phyloP scores from a whole-genome alignment of 2,797 vertebrate genomes.

The Aplochiton taeniatus region DNA sequence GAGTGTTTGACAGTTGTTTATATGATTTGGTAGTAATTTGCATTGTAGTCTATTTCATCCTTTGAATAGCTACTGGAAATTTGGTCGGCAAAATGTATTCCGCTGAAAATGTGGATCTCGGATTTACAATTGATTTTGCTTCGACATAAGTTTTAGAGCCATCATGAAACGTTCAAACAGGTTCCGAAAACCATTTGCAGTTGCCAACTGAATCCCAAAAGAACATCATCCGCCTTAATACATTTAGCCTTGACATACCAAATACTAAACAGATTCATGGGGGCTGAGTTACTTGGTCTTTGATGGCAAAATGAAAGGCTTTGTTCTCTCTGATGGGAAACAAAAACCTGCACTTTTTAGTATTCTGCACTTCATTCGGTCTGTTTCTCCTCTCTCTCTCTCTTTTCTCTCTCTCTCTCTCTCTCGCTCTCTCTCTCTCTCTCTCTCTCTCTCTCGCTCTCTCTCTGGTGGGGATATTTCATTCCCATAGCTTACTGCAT shows the following conservation, averaged over 20 bases:
- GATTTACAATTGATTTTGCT: too few species aligned
- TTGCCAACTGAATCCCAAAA: too few species aligned
- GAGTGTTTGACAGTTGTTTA: too few species aligned
- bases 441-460: conserved; percentile 5
- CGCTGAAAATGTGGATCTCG: too few species aligned
- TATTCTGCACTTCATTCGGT: conserved; percentile 36
- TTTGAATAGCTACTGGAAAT: too few species aligned
- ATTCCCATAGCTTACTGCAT: background rate
- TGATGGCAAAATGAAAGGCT: conserved; percentile 16
- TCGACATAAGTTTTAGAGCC: too few species aligned
- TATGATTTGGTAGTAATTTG: too few species aligned
- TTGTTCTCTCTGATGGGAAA: conserved; percentile 21
- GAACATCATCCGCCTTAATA: background rate
- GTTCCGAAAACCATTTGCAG: too few species aligned
- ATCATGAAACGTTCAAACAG: too few species aligned
- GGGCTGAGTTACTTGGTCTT: background rate
- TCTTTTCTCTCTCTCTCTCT: conserved; percentile 29
- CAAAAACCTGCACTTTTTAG: conserved; percentile 28
- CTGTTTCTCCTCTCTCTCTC: conserved; percentile 32
- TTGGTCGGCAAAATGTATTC: too few species aligned
- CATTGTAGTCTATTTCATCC: too few species aligned
- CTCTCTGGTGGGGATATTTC: background rate
- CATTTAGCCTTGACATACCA: conserved; percentile 2
- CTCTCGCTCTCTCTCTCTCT: background rate
- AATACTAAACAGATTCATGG: background rate